Conservation (phyloP, 2,113 vertebrate species). For the Corythaeola cristata region DNA sequence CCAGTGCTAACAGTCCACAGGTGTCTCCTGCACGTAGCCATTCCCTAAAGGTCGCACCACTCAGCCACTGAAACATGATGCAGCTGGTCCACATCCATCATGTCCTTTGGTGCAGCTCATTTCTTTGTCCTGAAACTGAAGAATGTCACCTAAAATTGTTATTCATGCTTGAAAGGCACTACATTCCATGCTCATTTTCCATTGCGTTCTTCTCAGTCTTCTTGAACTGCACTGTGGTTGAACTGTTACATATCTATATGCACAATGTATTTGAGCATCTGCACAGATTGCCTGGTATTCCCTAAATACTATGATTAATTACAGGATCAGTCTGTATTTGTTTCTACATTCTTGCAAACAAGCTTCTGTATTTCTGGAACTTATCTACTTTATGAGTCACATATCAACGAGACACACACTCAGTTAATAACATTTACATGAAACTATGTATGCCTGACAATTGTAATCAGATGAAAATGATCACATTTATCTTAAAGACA, state of each 20-base stretch:
- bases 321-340: conserved; percentile 44
- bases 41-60: neutral
- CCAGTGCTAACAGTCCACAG: neutral
- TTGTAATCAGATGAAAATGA: conserved; percentile 43
- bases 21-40: neutral
- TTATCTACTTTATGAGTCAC: conserved; percentile 27
- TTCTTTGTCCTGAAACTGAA: conserved; percentile 15
- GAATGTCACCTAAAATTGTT: conserved; percentile 9
- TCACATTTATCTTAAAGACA: conserved; percentile 55
- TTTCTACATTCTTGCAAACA: conserved; percentile 48
- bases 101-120: neutral
- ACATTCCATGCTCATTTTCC: neutral
- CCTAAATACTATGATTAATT: conserved; percentile 42
- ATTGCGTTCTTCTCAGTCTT: neutral
- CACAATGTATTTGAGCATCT: conserved; percentile 11
- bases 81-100: neutral
- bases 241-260: neutral
- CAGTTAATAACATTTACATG: conserved; percentile 28
- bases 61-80: neutral
- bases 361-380: conserved; percentile 71
- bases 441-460: conserved; percentile 15
- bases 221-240: conserved; percentile 22
- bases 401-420: neutral
- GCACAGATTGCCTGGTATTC: conserved; percentile 48
- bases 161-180: neutral